Evolutionary conservation across 2,113 vertebrate species (phyloP).

Genomic region (Phyllostomus hastatus): DNA sequence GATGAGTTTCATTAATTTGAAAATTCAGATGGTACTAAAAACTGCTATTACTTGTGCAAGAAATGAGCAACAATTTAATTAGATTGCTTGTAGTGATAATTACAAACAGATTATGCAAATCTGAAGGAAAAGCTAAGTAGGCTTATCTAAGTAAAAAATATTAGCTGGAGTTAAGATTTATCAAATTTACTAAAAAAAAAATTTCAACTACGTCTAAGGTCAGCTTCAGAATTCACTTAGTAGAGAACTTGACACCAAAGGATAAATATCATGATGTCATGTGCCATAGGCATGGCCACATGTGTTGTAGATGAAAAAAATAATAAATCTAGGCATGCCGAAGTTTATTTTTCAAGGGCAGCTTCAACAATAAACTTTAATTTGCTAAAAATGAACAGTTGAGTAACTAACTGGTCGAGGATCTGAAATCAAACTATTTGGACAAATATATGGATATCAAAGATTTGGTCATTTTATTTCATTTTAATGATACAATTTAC

Average conservation of each 20-base stretch:
- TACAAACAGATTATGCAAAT: neutral
- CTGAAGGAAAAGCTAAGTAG: neutral
- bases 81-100: neutral
- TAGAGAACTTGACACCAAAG: neutral
- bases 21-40: neutral
- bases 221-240: neutral
- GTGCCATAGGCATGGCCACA: neutral
- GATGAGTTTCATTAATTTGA: neutral
- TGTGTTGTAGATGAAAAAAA: neutral
- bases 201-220: neutral
- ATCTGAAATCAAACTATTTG: neutral
- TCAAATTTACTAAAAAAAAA: neutral
- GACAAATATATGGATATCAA: neutral
- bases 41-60: neutral
- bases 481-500: neutral
- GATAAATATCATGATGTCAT: neutral
- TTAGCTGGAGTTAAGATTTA: neutral
- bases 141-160: neutral
- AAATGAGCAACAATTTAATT: neutral
- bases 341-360: neutral
- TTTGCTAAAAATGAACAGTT: neutral
- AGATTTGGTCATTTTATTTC: neutral
- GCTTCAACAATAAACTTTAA: neutral
- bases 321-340: neutral
- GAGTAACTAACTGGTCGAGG: neutral